Base-by-base conservation (phyloP, 2,113 vertebrate species). In the Hirundichthys speculiger region DNA sequence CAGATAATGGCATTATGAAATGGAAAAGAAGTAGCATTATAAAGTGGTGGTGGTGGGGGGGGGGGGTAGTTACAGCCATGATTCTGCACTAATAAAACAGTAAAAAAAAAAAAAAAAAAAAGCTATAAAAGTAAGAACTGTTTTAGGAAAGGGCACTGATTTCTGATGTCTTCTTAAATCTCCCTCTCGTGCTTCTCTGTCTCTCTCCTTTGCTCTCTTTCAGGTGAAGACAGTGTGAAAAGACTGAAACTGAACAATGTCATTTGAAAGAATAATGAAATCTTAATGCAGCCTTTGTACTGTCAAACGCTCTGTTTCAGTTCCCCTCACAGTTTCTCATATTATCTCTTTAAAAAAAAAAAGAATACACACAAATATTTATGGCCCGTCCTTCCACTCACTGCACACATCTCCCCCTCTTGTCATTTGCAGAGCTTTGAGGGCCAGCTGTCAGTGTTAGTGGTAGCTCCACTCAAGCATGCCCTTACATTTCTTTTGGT, bases 221-320 rank as follows among this genome's bases (percentile, higher is more conserved):
- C 73, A 70, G 68, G 61, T 66, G 66, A 18, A 57, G 42, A 67
- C 62, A 30, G 73, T 64, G 40, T 57, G 45, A 69, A 75, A 77
- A 66, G 56, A 79, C 60, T 81, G 64, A 56, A 69, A 81, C 77
- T 51, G 58, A 82, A 77, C 78, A 78, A 71, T 63, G 62, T 71
- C 41, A 3, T 78, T 68, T 74, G 65, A 85, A 70, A 62, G 54
- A 75, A 48, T 59, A 59, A 77, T 81, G 66, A 81, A 83, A 77
- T 81, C 71, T 69, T 84, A 69, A 76, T 78, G 58, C 53, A 8
- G n/a, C 62, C 82, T 79, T 81, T 81, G 66, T 64, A 52, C 64
- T 75, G 79, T 80, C 70, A 70, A 69, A 73, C 58, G 68, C 68
- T 47, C 46, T 59, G 24, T 47, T 59, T 42, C 25, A 66, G 11